Conservation (phyloP, 1,140 invertebrate species). For the Drosophila nigrodunni region DNA sequence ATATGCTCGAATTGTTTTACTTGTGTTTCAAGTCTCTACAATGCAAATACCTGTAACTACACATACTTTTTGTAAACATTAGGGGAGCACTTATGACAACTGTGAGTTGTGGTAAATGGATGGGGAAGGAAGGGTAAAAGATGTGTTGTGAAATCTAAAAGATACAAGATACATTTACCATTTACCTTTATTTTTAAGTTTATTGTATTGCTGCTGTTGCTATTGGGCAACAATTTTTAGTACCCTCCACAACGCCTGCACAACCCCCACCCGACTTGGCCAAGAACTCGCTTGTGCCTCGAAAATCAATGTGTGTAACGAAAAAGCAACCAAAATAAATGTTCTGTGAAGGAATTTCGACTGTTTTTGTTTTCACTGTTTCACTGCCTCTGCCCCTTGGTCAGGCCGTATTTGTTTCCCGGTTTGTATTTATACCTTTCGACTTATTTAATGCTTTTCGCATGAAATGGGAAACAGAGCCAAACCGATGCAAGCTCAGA, state of each 20-base stretch:
- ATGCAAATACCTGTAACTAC: constrained; percentile 32
- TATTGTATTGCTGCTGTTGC: constrained; percentile 61
- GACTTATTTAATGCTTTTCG: constrained; percentile 77
- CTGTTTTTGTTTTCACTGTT: constrained; percentile 66
- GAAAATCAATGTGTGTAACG: constrained; percentile 83
- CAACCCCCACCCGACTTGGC: background rate
- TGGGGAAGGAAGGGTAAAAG: constrained; percentile 21
- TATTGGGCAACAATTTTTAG: constrained; percentile 33
- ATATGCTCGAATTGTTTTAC: constrained; percentile 7
- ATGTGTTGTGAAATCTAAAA: constrained; percentile 57
- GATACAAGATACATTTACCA: constrained; percentile 67
- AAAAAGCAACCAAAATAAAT: constrained; percentile 82
- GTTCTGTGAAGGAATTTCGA: constrained; percentile 84
- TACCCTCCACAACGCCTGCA: background rate
- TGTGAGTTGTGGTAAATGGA: background rate
- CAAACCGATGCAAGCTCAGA: constrained; percentile 47
- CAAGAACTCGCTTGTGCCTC: constrained; percentile 34
- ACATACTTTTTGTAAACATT: constrained; percentile 10
- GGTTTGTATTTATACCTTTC: constrained; percentile 78
- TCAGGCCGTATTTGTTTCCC: constrained; percentile 71
- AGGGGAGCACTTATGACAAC: constrained; percentile 22
- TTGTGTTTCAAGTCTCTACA: constrained; percentile 27
- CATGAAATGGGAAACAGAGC: constrained; percentile 74
- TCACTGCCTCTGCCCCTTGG: constrained; percentile 41
- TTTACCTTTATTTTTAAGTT: constrained; percentile 70